A percentile compares a stretch with the other conserved stretches of the same genome.
These are phyloP conservation scores for Platycnemis pennipes DNA, from an alignment of 2,888 invertebrate genomes.

Conservation along the genomic window DNA sequence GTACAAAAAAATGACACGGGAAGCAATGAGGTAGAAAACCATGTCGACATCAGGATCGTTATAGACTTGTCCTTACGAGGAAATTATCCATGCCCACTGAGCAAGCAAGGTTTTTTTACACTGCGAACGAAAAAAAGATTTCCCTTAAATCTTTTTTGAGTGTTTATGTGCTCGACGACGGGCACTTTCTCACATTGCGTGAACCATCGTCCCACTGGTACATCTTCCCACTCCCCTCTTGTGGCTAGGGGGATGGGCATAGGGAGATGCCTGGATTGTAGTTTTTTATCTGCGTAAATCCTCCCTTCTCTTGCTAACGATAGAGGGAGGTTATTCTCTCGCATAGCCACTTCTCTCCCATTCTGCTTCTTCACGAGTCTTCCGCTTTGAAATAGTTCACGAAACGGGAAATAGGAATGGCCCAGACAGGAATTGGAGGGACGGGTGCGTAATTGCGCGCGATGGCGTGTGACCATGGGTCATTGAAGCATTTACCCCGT, in stretches of 20 bases:
- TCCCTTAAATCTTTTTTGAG: not conserved
- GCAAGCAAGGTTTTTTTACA: not conserved
- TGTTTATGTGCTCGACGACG: slow-evolving; percentile 16
- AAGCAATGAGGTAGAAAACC: not conserved
- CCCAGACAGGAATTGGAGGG: no score
- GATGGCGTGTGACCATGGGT: no score
- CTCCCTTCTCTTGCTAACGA: not conserved
- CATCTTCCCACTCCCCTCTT: no score
- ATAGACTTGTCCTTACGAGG: not conserved
- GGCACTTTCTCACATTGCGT: not conserved
- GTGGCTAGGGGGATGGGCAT: not conserved
- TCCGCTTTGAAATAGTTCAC: no score
- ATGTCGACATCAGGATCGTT: not conserved
- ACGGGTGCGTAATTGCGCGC: no score
- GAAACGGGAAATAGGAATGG: no score
- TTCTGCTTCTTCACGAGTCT: no score
- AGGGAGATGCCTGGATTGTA: not conserved
- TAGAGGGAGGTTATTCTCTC: not conserved
- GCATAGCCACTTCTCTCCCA: no score
- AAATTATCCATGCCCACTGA: slow-evolving; percentile 26
- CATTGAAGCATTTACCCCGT: no score
- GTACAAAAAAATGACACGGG: not conserved
- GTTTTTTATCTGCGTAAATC: not conserved
- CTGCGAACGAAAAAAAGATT: not conserved
- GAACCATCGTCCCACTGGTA: not conserved